phyloP scores from a whole-genome alignment of 2,113 vertebrate species.

The Lonchura striata region DNA sequence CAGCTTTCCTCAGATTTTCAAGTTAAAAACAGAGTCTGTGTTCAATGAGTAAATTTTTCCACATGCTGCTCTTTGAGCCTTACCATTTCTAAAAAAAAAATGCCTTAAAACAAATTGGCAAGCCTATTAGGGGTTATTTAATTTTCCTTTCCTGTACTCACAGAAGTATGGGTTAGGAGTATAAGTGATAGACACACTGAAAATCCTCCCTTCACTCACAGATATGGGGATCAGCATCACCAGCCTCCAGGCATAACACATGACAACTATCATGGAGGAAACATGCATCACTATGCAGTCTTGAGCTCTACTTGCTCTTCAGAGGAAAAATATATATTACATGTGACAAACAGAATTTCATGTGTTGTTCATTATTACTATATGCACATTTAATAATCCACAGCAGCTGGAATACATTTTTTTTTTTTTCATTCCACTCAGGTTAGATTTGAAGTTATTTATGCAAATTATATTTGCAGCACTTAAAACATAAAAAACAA shows the following conservation, averaged over 20 bases:
- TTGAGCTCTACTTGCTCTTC: not conserved
- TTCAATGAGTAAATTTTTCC: not conserved
- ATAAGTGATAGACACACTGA: not conserved
- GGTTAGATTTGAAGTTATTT: not conserved
- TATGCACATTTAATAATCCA: not conserved
- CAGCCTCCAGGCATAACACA: not conserved
- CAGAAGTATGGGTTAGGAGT: not conserved
- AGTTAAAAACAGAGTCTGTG: not conserved
- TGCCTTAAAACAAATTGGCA: accelerated
- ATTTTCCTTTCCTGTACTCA: not conserved
- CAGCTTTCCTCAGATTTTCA: not conserved
- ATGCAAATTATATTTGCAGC: not conserved
- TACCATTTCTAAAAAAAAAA: not conserved
- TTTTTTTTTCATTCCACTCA: not conserved
- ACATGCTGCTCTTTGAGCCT: not conserved
- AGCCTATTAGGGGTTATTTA: not conserved
- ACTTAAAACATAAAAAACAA: not conserved
- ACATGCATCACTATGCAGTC: not conserved
- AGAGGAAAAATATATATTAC: not conserved
- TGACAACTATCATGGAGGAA: not conserved
- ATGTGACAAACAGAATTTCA: accelerated
- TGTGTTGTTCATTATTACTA: not conserved
- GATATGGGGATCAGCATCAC: not conserved
- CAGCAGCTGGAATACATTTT: not conserved
- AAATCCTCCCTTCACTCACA: not conserved